Evolutionary conservation across 2,888 invertebrate species (phyloP).

Genomic region (Lottia scabra): DNA sequence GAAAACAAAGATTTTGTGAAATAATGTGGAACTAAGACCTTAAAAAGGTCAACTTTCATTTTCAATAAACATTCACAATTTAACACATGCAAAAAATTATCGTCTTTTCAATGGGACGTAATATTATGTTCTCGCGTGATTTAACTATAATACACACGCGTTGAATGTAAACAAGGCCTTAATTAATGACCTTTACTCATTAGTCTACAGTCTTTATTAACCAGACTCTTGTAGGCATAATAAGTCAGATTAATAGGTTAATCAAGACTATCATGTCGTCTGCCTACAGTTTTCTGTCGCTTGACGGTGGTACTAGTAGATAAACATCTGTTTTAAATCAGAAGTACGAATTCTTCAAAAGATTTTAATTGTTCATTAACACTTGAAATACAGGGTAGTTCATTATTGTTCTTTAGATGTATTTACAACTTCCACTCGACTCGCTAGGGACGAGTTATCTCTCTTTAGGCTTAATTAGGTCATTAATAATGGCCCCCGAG

Average conservation of each 20-base stretch:
- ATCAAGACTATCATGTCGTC: not conserved
- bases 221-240: no score
- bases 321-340: not conserved
- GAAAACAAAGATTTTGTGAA: no score
- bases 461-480: not conserved
- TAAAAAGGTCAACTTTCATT: no score
- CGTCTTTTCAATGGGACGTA: not conserved
- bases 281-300: no score
- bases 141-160: not conserved
- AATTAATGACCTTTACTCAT: no score
- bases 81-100: not conserved
- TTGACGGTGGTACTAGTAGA: not conserved
- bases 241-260: no score
- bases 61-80: no score
- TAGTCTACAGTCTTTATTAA: no score
- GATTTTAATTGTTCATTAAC: not conserved
- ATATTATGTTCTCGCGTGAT: not conserved
- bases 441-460: not conserved
- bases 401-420: not conserved
- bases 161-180: not conserved
- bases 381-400: not conserved
- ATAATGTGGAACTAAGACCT: no score
- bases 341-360: not conserved
- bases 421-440: not conserved
- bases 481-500: not conserved